phyloP scores from a whole-genome alignment of 2,797 vertebrate genomes.

The Mustela erminea region DNA sequence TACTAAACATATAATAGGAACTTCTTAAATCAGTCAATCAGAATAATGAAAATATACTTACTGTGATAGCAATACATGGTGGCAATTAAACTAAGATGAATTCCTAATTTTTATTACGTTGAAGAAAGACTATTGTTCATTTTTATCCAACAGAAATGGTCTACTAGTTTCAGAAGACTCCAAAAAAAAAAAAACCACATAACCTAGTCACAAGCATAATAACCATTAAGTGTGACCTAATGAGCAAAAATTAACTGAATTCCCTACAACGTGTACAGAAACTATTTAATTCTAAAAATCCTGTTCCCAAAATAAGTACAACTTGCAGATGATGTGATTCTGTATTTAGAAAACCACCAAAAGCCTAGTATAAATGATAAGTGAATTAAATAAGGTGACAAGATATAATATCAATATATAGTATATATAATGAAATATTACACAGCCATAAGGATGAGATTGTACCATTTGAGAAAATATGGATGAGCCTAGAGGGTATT shows the following conservation, averaged over 20 bases:
- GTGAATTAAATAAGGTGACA: background rate
- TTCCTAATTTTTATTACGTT: slow-evolving; percentile 19
- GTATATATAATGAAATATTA: background rate
- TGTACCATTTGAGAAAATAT: background rate
- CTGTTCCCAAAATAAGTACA: background rate
- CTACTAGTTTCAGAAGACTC: background rate
- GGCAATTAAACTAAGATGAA: background rate
- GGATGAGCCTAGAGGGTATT: background rate
- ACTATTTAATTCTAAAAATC: background rate
- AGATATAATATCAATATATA: background rate
- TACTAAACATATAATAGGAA: background rate
- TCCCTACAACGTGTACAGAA: background rate
- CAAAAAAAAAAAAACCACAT: background rate
- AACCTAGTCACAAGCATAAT: background rate
- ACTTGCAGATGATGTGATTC: background rate
- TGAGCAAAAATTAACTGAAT: background rate
- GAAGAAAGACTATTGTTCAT: background rate
- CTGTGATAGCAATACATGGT: background rate
- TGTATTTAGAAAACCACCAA: background rate
- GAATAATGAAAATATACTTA: background rate
- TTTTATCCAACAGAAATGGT: background rate
- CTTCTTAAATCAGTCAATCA: slow-evolving; percentile 26
- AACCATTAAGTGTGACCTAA: background rate
- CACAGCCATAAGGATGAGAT: background rate
- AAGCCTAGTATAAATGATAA: background rate